A percentile compares a stretch with the other conserved stretches of the same genome.
phyloP scores from a whole-genome alignment of 2,888 invertebrate genomes.

The Diabrotica balteata region DNA sequence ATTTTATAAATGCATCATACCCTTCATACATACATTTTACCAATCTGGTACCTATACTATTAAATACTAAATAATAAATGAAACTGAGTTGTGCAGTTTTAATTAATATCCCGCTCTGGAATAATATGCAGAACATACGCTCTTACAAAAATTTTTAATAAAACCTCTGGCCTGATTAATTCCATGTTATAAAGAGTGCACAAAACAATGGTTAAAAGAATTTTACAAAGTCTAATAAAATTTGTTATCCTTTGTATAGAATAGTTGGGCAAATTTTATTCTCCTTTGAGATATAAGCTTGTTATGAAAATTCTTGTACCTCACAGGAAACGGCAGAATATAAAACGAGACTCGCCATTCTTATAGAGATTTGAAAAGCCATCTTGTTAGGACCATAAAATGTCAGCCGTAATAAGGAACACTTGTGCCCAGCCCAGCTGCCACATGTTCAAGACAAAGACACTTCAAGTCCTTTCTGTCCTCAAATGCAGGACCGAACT shows the following conservation, averaged over 20 bases:
- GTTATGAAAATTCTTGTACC: slow-evolving; percentile 26
- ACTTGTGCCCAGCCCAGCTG: slow-evolving; percentile 40
- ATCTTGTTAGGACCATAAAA: slow-evolving; percentile 42
- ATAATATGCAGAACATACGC: too few species aligned
- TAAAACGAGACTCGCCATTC: slow-evolving; percentile 24
- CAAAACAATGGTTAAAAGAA: background rate
- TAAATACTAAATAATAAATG: too few species aligned
- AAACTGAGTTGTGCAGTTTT: too few species aligned
- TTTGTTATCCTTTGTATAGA: slow-evolving; percentile 10
- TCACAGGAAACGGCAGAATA: slow-evolving; percentile 21
- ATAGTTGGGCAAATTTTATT: slow-evolving; percentile 8
- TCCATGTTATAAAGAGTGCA: background rate
- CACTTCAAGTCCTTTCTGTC: slow-evolving; percentile 27
- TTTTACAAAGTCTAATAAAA: slow-evolving; percentile 11
- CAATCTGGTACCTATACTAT: too few species aligned
- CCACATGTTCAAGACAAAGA: slow-evolving; percentile 40
- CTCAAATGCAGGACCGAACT: slow-evolving; percentile 15
- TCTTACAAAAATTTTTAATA: too few species aligned
- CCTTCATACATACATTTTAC: too few species aligned
- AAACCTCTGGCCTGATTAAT: background rate
- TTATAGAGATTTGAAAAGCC: slow-evolving; percentile 37
- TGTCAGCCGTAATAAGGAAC: slow-evolving; percentile 39
- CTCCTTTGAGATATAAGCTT: slow-evolving; percentile 20
- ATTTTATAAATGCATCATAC: too few species aligned
- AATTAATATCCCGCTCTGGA: too few species aligned